A percentile compares a stretch with the other conserved stretches of the same genome.
phyloP scores from a whole-genome alignment of 2,888 invertebrate species.

The Chrysina gloriosa region DNA sequence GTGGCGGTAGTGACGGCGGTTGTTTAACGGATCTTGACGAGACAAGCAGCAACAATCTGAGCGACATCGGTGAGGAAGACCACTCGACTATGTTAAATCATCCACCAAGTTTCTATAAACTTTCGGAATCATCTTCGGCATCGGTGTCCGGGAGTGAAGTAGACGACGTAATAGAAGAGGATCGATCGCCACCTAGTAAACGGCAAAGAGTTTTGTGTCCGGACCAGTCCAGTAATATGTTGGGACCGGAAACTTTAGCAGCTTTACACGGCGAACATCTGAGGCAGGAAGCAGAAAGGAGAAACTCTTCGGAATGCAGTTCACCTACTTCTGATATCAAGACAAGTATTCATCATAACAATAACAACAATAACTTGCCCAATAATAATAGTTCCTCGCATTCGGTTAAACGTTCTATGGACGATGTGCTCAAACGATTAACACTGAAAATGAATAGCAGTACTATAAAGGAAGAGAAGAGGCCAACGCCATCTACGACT shows the following conservation, averaged over 20 bases:
- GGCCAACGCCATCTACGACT: constrained; percentile 77
- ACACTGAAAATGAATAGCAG: constrained; percentile 88
- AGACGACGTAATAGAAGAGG: constrained; percentile 63
- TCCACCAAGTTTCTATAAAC: constrained; percentile 61
- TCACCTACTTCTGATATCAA: constrained; percentile 77
- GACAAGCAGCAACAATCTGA: constrained; percentile 70
- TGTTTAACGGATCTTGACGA: constrained; percentile 70
- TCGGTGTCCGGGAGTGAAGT: constrained; percentile 65
- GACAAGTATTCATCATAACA: constrained; percentile 70
- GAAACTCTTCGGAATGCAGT: constrained; percentile 78
- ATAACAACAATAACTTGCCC: constrained; percentile 74
- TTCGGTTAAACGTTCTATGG: constrained; percentile 85
- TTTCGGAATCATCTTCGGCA: constrained; percentile 62
- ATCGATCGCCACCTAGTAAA: constrained; percentile 63
- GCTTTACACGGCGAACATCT: constrained; percentile 70
- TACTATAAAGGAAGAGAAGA: constrained; percentile 77
- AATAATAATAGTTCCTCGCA: constrained; percentile 71
- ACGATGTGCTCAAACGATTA: constrained; percentile 86
- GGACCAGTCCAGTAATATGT: constrained; percentile 56
- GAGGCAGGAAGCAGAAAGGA: constrained; percentile 61
- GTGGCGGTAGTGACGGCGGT: constrained; percentile 70
- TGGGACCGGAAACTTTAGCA: constrained; percentile 57
- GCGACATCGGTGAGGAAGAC: constrained; percentile 74
- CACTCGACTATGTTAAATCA: constrained; percentile 57
- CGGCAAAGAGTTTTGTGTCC: constrained; percentile 61